These are phyloP conservation scores for Bufo gargarizans DNA, from an alignment of 2,113 vertebrate species.

Conservation along the genomic window DNA sequence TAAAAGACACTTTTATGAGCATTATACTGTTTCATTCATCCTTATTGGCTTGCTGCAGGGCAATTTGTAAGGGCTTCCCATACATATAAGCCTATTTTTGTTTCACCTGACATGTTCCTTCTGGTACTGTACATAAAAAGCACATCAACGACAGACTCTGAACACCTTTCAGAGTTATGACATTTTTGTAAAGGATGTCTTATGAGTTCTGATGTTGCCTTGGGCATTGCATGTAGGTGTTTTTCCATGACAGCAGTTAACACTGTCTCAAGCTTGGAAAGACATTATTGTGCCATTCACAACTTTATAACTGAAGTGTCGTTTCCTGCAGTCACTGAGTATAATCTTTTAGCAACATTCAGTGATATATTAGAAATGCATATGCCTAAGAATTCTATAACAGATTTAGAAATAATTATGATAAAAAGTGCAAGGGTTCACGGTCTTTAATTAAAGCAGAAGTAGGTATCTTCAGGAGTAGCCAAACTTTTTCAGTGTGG, in stretches of 20 bases:
- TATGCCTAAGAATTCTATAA: not conserved
- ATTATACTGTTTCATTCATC: not conserved
- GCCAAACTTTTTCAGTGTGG: too few species aligned
- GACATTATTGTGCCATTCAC: conserved; percentile 13
- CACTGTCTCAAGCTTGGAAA: conserved; percentile 2
- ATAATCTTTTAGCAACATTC: not conserved
- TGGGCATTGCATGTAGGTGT: not conserved
- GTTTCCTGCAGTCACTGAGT: not conserved
- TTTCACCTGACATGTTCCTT: not conserved
- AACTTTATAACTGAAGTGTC: not conserved
- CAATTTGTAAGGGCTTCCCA: not conserved
- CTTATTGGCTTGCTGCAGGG: not conserved
- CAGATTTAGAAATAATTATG: not conserved
- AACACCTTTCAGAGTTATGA: not conserved
- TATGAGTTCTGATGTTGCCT: conserved; percentile 17
- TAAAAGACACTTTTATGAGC: not conserved
- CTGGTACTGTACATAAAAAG: not conserved
- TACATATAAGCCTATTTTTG: conserved; percentile 6
- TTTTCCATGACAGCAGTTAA: conserved; percentile 26
- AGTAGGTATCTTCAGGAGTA: too few species aligned
- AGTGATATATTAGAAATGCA: not conserved
- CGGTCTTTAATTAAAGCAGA: too few species aligned
- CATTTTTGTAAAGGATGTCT: conserved; percentile 3
- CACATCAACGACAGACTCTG: not conserved
- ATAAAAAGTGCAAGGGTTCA: too few species aligned